These are phyloP conservation scores for Australoheros facetus DNA, from an alignment of 2,797 vertebrate species.

Conservation along the genomic window DNA sequence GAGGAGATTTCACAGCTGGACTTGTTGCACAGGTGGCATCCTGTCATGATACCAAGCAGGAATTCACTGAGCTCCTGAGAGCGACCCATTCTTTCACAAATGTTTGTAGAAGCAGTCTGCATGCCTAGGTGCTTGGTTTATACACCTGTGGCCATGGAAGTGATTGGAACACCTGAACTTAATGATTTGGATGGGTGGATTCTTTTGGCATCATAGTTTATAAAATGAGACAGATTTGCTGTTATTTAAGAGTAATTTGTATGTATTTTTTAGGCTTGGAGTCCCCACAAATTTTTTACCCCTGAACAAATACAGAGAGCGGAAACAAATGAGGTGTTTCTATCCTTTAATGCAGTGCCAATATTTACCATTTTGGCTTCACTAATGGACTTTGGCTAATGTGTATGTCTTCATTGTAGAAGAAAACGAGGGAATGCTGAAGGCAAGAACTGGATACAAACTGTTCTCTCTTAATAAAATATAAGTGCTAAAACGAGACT, in stretches of 20 bases:
- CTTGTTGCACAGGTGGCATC: too few species aligned
- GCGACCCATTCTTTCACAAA: too few species aligned
- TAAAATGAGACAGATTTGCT: accelerated
- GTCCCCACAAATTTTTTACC: not conserved
- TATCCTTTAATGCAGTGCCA: not conserved
- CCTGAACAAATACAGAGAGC: not conserved
- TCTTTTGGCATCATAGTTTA: not conserved
- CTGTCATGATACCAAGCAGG: too few species aligned
- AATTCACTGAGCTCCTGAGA: too few species aligned
- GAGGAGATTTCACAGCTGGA: too few species aligned
- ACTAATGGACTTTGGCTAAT: not conserved
- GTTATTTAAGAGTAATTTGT: not conserved
- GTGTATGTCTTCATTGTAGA: not conserved
- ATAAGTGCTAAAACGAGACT: constrained; percentile 1
- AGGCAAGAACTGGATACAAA: not conserved
- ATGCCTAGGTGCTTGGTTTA: too few species aligned
- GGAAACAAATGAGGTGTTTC: not conserved
- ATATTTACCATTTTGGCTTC: not conserved
- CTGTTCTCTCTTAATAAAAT: constrained; percentile 7
- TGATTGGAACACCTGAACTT: too few species aligned
- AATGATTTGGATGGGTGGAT: too few species aligned
- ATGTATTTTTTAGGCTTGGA: not conserved
- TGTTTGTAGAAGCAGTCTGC: too few species aligned
- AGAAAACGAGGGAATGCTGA: not conserved
- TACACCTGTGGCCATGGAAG: too few species aligned